Base-by-base conservation (phyloP, 2,888 invertebrate genomes). In the Alsophila aescularia region DNA sequence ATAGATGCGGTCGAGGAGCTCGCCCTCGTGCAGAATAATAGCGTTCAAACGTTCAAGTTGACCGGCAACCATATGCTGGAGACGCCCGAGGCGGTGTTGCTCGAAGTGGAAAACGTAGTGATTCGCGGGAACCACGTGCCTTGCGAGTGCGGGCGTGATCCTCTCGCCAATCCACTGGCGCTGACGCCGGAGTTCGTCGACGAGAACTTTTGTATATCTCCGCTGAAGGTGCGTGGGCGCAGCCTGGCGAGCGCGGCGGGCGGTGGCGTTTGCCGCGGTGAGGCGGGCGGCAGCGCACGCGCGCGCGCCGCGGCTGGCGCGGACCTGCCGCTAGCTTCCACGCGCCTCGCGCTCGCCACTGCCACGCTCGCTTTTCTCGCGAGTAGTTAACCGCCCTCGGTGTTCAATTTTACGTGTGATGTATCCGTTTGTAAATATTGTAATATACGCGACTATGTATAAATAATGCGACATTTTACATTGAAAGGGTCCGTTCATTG, bases 31-130 rank as follows among this genome's bases (percentile, higher is more conserved):
- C 93, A 93, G 44, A 95, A 95, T 61, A 96, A 95, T 72, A 94
- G 94, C 65, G 95, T 97, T 15, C 93, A 93, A 52, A 92, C 93
- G 41, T 89, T 97, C 34, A 94, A 95, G 73, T 92, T 97, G 64
- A 95, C 96, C 58, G 97, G 97, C 18, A 97, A 97, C 77, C 97
- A 97, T 75, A 94, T 97, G 73, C 84, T 97, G 57, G 96, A 96
- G 72, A 94, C 95, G 0, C 97, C 97, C 50, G 95, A 94, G 64
- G 92, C 94, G 31, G 93, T 97, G 48, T 90, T 94, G n/a, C 88
- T 95, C 40, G 93, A 95, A 63, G 96, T 96, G 44, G 94, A 94
- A 59, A 93, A 93, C 67, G 85, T 97, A 58, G 93, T 94, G 72
- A 94, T 96, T 71, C 90, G 94, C 52, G 94, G 94, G 42, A 97